These are phyloP conservation scores for Entelurus aequoreus DNA, from an alignment of 2,113 vertebrate species.

Conservation along the genomic window DNA sequence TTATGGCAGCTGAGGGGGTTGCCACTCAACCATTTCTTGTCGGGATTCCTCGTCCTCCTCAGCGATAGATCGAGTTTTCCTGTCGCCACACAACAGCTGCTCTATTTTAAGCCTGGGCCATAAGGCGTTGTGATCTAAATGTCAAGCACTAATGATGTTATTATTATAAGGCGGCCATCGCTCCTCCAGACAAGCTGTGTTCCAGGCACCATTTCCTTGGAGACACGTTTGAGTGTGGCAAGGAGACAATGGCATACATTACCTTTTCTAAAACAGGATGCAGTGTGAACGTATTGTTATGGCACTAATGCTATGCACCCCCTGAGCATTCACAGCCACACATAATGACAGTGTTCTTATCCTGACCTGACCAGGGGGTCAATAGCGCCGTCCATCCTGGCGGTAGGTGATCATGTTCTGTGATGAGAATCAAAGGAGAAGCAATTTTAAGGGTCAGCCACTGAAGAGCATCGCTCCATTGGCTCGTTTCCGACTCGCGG, in stretches of 20 bases:
- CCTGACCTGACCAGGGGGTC: neutral
- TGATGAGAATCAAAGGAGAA: neutral
- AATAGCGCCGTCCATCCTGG: neutral
- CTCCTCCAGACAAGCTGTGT: slow-evolving; percentile 10
- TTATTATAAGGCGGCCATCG: slow-evolving; percentile 1
- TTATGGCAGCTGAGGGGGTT: neutral
- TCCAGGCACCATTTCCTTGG: neutral
- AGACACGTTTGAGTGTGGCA: neutral
- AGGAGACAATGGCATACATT: slow-evolving; percentile 17
- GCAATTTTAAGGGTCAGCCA: slow-evolving; percentile 3
- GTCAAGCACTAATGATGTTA: slow-evolving; percentile 30
- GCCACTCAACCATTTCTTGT: slow-evolving; percentile 1
- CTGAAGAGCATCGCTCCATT: neutral
- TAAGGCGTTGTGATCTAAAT: slow-evolving; percentile 18
- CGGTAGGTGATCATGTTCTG: neutral
- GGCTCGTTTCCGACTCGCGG: neutral
- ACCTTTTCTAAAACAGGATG: neutral
- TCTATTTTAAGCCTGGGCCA: slow-evolving; percentile 15
- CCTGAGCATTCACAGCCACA: neutral
- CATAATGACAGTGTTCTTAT: slow-evolving; percentile 19
- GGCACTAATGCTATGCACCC: neutral
- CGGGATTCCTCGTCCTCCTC: slow-evolving; percentile 11
- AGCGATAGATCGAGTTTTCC: slow-evolving; percentile 1
- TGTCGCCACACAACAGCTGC: slow-evolving; percentile 20
- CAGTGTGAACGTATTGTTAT: neutral